Evolutionary conservation across 2,113 vertebrate species (phyloP), one percentile per base, ranked within the genome.

Genomic region (Lophius piscatorius): DNA sequence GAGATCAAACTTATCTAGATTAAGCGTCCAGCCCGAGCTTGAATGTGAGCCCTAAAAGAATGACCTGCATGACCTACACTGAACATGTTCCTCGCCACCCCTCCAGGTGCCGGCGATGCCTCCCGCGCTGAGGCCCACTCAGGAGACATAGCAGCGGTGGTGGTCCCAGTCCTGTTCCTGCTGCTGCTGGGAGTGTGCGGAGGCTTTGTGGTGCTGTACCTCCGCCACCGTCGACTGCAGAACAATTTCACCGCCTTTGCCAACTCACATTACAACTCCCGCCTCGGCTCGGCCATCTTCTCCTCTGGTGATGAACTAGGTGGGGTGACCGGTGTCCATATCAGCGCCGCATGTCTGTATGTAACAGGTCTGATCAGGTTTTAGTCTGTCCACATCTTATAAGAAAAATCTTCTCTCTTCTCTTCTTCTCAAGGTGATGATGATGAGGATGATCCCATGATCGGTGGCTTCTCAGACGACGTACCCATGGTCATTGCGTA

Each of bases 401-500:
- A n/a, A n/a, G n/a, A n/a, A n/a, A n/a, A n/a, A n/a, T 3, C 13
- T 9, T 22, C 34, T 55, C 16, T 60, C 34, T 18, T 51, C 17
- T 36, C 20, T 52, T 46, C 33, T 13, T 54, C 23, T 56, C 40
- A 41, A 98, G 97, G 95, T 42, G 97, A 99, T 2, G 96, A 98
- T 14, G 96, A 99, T 3, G 97, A 99, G 22, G 97, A 99, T 1
- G 94, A 93, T 10, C 96, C 97, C 0, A 96, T 99, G 96, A 99
- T 99, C 88, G 96, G 94, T 46, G 97, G 97, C 78, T 99, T 99
- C 84, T 98, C 97, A 58, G 97, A 99, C 2, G 97, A 99, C 0
- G 97, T 98, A 57, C 97, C 97, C 69, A 98, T 99, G 96, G 97
- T 99, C 74, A 97, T 99, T 59, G 97, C 97, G 10, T 99, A 95